Base-by-base conservation (phyloP, 2,797 vertebrate genomes). In the Ceryle rudis region DNA sequence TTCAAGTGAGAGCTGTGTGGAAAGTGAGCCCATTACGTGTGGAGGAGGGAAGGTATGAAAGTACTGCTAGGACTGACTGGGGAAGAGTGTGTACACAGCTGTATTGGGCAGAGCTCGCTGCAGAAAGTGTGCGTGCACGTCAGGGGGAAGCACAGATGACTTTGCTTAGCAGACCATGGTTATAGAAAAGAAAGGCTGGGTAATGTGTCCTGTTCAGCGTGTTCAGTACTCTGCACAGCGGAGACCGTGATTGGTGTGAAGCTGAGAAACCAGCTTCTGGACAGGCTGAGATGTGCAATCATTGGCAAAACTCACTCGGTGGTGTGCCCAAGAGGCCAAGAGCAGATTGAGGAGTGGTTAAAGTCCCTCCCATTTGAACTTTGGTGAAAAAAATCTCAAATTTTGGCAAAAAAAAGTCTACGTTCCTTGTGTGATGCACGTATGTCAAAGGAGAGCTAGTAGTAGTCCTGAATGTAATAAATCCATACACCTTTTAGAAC, bases 51-150 rank as follows among this genome's bases (percentile, higher is more conserved):
- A 71, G 41, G 15, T 41, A 4, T 17, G 78, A 67, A 79, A 60
- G 73, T n/a, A 5, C 54, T 75, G 47, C 42, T 57, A 26, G 78
- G 77, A 31, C 46, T 1, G 7, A 21, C 62, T 51, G 44, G 90
- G 54, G 61, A 80, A 66, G 49, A 0, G 0, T 42, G 74, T 78
- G 52, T 70, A 35, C 35, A 5, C 46, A 83, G 74, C 78, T 82
- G 87, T 60, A 33, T 15, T 1, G 3, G 35, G 77, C 86, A 62
- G 86, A 67, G 8, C 41, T 67, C 20, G 57, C 60, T 83, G 67
- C n/a, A 19, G 33, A 33, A 31, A 2, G 35, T 4, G 44, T 57
- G 49, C 4, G 0, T 19, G 20, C 14, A 0, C 60, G 69, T 25
- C 26, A 75, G 61, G 72, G 54, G 41, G 23, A 67, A 47, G 57